Evolutionary conservation across 37 sponge, comb jelly and placozoan genomes (phyloP).

Genomic region (Haliclona indistincta): DNA sequence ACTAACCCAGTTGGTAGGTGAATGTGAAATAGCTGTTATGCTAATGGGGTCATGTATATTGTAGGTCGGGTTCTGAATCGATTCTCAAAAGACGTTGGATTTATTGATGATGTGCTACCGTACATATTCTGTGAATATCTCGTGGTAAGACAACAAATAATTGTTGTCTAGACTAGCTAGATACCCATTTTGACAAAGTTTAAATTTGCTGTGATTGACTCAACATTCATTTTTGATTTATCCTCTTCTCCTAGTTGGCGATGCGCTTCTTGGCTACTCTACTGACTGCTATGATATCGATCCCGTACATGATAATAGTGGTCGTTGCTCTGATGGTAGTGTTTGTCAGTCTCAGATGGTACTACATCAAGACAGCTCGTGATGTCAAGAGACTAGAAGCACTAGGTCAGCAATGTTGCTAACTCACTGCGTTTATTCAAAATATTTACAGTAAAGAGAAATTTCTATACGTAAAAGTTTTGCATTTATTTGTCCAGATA

Average conservation of each 20-base stretch:
- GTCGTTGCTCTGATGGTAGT: slow-evolving; percentile 25
- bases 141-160: too few relatives aligned
- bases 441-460: too few relatives aligned
- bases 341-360: slow-evolving; percentile 45
- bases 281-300: slow-evolving; percentile 44
- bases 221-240: not conserved
- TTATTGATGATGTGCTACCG: slow-evolving; percentile 34
- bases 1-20: slow-evolving; percentile 46
- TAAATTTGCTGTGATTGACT: not conserved
- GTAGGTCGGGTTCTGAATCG: slow-evolving; percentile 58
- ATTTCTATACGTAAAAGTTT: too few relatives aligned
- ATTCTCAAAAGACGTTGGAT: slow-evolving; percentile 46
- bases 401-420: slow-evolving; percentile 50
- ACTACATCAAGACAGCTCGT: slow-evolving; percentile 68
- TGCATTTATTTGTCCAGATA: too few relatives aligned
- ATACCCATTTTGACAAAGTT: too few relatives aligned
- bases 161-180: too few relatives aligned
- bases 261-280: slow-evolving; percentile 49
- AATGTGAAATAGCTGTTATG: too few relatives aligned
- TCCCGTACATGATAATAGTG: slow-evolving; percentile 52
- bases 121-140: slow-evolving; percentile 13
- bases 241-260: slow-evolving; percentile 26
- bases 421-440: too few relatives aligned
- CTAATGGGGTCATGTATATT: too few relatives aligned
- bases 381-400: slow-evolving; percentile 82